phyloP scores from a whole-genome alignment of 2,888 invertebrate species.

The Matsumyia berberina region DNA sequence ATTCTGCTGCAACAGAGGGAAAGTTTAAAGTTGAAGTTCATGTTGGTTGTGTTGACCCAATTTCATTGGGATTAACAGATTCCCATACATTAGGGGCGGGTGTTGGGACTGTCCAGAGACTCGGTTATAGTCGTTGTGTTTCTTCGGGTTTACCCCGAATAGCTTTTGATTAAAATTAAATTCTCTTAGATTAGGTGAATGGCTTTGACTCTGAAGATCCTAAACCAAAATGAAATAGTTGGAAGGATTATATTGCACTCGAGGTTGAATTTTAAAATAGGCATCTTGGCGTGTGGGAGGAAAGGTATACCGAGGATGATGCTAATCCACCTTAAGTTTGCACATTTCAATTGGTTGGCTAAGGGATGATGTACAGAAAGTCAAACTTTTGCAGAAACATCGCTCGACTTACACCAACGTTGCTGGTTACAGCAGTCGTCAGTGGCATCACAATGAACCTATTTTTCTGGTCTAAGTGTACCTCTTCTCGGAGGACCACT shows the following conservation, averaged over 20 bases:
- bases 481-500: too few relatives aligned
- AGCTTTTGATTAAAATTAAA: constrained; percentile 68
- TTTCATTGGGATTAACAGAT: constrained; percentile 47
- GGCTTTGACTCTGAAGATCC: constrained; percentile 47
- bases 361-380: too few relatives aligned
- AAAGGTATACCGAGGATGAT: neutral
- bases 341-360: too few relatives aligned
- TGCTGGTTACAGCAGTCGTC: too few relatives aligned
- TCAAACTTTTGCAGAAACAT: too few relatives aligned
- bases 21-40: constrained; percentile 55
- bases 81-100: constrained; percentile 33
- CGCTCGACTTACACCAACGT: too few relatives aligned
- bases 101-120: constrained; percentile 45
- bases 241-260: neutral
- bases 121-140: constrained; percentile 50
- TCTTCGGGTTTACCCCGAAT: constrained; percentile 48
- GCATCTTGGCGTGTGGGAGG: neutral
- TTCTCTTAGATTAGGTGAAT: constrained; percentile 55
- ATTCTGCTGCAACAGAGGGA: constrained; percentile 36
- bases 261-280: neutral
- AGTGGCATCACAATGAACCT: too few relatives aligned
- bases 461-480: too few relatives aligned
- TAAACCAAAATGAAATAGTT: constrained; percentile 4
- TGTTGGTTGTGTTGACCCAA: constrained; percentile 51
- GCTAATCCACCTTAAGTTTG: too few relatives aligned